Evolutionary conservation across 92 coral and sea anemone genomes (phyloP), one percentile per base, ranked within the genome.

Genomic region (Heliopora coerulea): DNA sequence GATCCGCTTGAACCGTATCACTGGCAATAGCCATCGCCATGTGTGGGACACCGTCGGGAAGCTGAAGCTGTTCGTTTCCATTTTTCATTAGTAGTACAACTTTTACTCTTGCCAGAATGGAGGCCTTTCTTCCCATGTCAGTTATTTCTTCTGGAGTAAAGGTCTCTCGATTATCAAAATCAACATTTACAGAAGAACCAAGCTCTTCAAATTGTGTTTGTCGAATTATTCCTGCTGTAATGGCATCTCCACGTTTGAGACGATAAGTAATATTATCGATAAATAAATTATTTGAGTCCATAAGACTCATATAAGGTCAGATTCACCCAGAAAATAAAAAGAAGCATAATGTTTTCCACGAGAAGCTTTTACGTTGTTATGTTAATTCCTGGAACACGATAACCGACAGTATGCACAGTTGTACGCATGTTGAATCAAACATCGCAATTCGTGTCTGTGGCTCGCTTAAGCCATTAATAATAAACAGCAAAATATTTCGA

Each of bases 1-100:
- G 8, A 14, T 59, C 39, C 13, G 86, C 86, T 1, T 31, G 18
- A 9, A 7, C 19, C 3, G 2, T 68, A n/a, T 77, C 49, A 41
- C 34, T 49, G 2, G 79, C 8, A 11, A 83, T 83, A 4, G 86
- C 86, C 17, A 83, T 77, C 1, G 82, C 82, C 86, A 83, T 76
- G 44, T 83, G 86, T 1, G 86, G 78, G 3, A 62, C 49, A 19
- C 33, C n/a, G 29, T 24, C 65, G 0, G 86, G 83, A 0, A 76
- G 66, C 11, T 78, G 83, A 3, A 66, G 32, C 10, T 0, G 0
- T 40, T 78, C 37, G 11, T 4, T 11, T 11, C 42, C 42, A 37
- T 37, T 37, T 59, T 78, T 83, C 5, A 21, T 1, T 1, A 26
- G 13, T 14, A 67, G 86, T 2, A 68, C 8, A 8, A 19, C 0